Evolutionary conservation across 2,797 vertebrate species (phyloP), one percentile per base, ranked within the genome.

Genomic region (Chelonia mydas): DNA sequence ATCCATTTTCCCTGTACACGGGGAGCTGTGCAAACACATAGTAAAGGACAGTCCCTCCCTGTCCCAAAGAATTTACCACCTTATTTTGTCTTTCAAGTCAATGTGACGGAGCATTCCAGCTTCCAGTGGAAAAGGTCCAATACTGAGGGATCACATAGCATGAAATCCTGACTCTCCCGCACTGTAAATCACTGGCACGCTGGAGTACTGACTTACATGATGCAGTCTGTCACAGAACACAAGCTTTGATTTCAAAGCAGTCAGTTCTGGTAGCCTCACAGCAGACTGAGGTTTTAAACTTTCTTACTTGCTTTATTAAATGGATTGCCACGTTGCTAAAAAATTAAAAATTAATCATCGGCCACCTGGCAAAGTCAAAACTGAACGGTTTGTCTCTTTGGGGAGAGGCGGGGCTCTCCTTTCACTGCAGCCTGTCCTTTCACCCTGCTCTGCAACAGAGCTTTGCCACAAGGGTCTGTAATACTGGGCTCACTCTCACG

Each of bases 271-370:
- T 33, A 45, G 54, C 83, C 92, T 27, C 79, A 41, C 90, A 85
- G 92, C 59, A 92, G 78, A 90, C 49, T 49, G 33, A 27, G 27
- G 6, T 49, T 28, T 28, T 31, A 31, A 78, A 47, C 13, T 61
- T 84, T 41, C 19, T 80, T 85, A 51, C 47, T 7, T 72, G 88
- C 84, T 92, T 93, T 90, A 68, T 85, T 88, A 61, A 15, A 41
- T 53, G 88, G 57, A 84, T 45, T 33, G 61, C 76, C 92, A 92
- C 85, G 81, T 41, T 90, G 91, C 82, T 91, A 83, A 95, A 82
- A 81, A 93, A 91, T 95, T 92, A 84, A 95, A 96, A 93, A 72
- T 82, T 88, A 88, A 96, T 93, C 90, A 90, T 31, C 83, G 55
- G 87, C 76, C 74, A 41, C 45, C 33, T 5, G 53, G 92, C 74